Percentiles rank a stretch among this genome's conserved stretches.
phyloP scores from a whole-genome alignment of 2,888 invertebrate species.

The Pollenia angustigena region DNA sequence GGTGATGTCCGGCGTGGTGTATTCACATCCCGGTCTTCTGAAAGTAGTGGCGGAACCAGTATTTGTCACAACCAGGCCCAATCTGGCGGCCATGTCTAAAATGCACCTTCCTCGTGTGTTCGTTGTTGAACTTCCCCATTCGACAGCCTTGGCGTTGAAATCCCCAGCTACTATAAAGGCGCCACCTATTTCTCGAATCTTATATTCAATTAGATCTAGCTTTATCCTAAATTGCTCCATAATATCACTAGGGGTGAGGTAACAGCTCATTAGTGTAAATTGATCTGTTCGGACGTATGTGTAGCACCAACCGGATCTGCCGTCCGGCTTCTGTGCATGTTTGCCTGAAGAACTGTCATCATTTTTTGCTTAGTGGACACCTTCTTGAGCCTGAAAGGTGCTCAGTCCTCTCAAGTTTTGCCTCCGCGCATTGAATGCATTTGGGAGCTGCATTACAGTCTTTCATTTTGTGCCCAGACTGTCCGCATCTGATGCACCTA shows the following conservation, averaged over 20 bases:
- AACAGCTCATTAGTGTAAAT: slow-evolving; percentile 8
- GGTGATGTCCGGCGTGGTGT: slow-evolving; percentile 56
- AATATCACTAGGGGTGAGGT: background rate
- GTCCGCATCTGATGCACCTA: background rate
- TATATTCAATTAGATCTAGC: slow-evolving; percentile 7
- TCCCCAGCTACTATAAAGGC: slow-evolving; percentile 6
- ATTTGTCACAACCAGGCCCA: slow-evolving; percentile 51
- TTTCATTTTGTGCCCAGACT: background rate
- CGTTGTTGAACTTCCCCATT: slow-evolving; percentile 9
- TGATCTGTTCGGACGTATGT: background rate
- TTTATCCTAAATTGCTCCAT: background rate
- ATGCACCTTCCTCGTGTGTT: slow-evolving; percentile 52
- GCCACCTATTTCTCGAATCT: background rate
- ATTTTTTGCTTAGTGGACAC: background rate
- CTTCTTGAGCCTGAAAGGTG: background rate
- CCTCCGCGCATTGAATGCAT: slow-evolving; percentile 10
- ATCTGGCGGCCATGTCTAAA: slow-evolving; percentile 61
- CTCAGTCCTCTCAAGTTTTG: background rate
- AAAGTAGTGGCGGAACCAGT: slow-evolving; percentile 32
- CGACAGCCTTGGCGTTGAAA: slow-evolving; percentile 4
- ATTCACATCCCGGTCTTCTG: slow-evolving; percentile 48
- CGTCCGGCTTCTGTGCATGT: slow-evolving; percentile 10
- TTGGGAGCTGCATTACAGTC: background rate
- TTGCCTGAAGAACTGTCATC: background rate
- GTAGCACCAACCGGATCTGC: background rate